Evolutionary conservation across 2,888 invertebrate species (phyloP).

Genomic region (Caenorhabditis sp.): DNA sequence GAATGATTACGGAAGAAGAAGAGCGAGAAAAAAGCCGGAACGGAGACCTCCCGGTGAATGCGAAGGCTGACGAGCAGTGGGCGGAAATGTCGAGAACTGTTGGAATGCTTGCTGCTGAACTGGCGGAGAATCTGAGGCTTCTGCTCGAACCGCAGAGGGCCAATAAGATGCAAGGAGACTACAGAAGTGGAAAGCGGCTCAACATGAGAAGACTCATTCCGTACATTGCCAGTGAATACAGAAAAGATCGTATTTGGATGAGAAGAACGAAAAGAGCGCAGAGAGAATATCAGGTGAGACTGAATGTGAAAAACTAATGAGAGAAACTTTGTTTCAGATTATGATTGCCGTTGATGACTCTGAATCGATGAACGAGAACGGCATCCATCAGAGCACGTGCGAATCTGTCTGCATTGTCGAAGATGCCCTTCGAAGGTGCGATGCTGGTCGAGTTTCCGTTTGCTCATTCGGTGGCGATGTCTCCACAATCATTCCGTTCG

Average conservation of each 20-base stretch:
- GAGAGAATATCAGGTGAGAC: conserved; percentile 90
- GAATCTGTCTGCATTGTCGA: conserved; percentile 93
- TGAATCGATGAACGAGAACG: conserved; percentile 83
- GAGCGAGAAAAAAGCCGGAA: background rate
- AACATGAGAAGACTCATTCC: conserved; percentile 99
- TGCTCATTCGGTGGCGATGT: conserved; percentile 91
- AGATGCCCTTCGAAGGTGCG: conserved; percentile 86
- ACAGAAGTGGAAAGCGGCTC: conserved; percentile 93
- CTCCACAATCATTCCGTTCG: conserved; percentile 89
- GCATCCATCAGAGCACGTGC: conserved; percentile 87
- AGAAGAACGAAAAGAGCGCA: conserved; percentile 94
- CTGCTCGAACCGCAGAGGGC: conserved; percentile 96
- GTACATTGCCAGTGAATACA: conserved; percentile 97
- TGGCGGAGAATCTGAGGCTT: conserved; percentile 93
- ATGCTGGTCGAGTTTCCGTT: conserved; percentile 91
- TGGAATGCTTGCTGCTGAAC: conserved; percentile 85
- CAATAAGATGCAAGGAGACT: conserved; percentile 93
- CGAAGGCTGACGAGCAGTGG: conserved; percentile 67
- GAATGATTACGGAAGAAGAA: conserved; percentile 35
- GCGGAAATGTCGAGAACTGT: conserved; percentile 70
- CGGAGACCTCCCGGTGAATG: conserved; percentile 5
- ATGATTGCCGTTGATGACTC: conserved; percentile 97
- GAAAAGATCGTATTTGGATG: conserved; percentile 99
- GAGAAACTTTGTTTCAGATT: conserved; percentile 81
- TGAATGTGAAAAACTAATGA: too few species aligned